phyloP scores from a whole-genome alignment of 2,888 invertebrate genomes.

The Tachina fera region DNA sequence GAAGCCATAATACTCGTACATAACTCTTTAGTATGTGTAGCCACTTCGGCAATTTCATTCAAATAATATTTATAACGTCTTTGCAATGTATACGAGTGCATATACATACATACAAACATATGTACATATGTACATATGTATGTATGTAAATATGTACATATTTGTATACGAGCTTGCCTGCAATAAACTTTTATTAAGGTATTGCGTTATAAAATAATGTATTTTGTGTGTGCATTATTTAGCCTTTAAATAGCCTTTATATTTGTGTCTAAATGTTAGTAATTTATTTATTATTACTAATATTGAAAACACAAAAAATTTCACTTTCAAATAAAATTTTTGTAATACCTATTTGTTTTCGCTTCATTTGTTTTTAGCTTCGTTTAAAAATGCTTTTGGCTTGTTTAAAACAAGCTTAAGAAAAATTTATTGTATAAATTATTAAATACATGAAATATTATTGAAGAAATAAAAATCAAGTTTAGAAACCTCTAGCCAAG shows the following conservation, averaged over 20 bases:
- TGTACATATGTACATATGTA: too few relatives aligned
- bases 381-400: slow-evolving; percentile 33
- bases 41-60: background rate
- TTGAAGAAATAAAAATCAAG: slow-evolving; percentile 24
- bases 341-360: slow-evolving; percentile 5
- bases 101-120: too few relatives aligned
- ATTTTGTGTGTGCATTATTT: slow-evolving; percentile 16
- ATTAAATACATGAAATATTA: slow-evolving; percentile 17
- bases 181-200: slow-evolving; percentile 33
- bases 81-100: too few relatives aligned
- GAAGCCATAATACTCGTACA: too few relatives aligned
- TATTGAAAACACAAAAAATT: slow-evolving; percentile 40
- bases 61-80: background rate
- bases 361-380: slow-evolving; percentile 56
- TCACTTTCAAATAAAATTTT: slow-evolving; percentile 59
- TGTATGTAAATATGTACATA: too few relatives aligned
- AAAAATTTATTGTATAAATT: slow-evolving; percentile 13
- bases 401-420: slow-evolving; percentile 8
- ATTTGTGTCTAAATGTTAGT: slow-evolving; percentile 30
- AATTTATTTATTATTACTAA: slow-evolving; percentile 27
- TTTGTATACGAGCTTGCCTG: too few relatives aligned
- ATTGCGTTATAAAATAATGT: slow-evolving; percentile 7
- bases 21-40: too few relatives aligned
- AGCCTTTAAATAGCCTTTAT: slow-evolving; percentile 34
- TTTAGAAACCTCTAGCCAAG: slow-evolving; percentile 22